These are phyloP conservation scores for Pyrocephalus nanus DNA, from an alignment of 2,797 vertebrate genomes.

Conservation along the genomic window DNA sequence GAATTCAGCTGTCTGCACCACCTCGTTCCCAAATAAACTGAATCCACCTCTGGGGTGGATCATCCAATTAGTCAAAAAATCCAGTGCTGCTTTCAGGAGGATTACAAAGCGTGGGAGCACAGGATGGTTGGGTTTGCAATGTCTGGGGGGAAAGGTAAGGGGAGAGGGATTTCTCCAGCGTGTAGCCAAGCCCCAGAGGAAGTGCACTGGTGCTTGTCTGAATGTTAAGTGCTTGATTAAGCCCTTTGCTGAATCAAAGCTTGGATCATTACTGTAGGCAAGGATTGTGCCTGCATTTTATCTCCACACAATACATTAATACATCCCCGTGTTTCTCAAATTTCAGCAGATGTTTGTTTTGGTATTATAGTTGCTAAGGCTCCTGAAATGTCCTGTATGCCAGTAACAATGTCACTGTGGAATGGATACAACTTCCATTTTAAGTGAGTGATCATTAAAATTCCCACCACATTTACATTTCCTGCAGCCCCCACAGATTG, in stretches of 20 bases:
- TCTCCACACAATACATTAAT: not conserved
- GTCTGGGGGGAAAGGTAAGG: not conserved
- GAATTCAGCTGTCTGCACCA: not conserved
- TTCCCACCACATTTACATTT: fast-evolving
- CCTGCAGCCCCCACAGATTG: not conserved
- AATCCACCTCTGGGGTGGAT: not conserved
- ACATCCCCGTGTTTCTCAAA: not conserved
- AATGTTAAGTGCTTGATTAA: not conserved
- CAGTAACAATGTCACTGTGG: not conserved
- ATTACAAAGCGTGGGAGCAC: not conserved
- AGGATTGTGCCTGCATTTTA: not conserved
- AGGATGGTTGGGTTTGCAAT: not conserved
- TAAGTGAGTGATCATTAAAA: not conserved
- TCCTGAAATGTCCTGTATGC: not conserved
- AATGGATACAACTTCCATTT: not conserved
- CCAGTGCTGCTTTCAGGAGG: not conserved
- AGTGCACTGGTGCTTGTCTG: not conserved
- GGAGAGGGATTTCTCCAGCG: not conserved
- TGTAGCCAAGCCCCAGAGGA: not conserved
- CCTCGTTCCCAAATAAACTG: not conserved
- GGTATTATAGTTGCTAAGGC: not conserved
- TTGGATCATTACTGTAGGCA: not conserved
- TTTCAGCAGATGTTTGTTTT: not conserved
- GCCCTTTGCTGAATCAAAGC: constrained; percentile 13
- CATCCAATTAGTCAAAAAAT: not conserved